A percentile compares a stretch with the other conserved stretches of the same genome.
Evolutionary conservation across 2,888 invertebrate species (phyloP).

Genomic region (Cantharis rustica): DNA sequence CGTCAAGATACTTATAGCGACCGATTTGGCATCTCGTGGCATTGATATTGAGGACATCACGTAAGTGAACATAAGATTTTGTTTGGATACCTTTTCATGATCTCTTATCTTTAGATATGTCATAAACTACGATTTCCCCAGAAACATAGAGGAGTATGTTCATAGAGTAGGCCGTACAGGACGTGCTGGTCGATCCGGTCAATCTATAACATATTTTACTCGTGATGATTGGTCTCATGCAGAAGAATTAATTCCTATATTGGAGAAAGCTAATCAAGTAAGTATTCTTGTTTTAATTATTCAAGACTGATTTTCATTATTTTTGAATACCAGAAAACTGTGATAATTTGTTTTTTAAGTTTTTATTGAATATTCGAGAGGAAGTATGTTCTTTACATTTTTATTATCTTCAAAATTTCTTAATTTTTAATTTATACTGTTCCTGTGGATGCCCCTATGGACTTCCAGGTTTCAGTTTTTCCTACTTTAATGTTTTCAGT

Average conservation of each 20-base stretch:
- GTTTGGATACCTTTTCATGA: neutral
- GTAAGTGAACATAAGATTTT: conserved; percentile 51
- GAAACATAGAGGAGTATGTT: conserved; percentile 94
- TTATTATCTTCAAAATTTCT: too few relatives aligned
- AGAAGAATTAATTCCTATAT: conserved; percentile 77
- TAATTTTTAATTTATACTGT: too few relatives aligned
- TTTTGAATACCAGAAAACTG: too few relatives aligned
- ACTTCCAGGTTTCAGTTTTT: too few relatives aligned
- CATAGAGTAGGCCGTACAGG: conserved; percentile 96
- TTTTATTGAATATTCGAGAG: too few relatives aligned
- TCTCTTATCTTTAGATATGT: conserved; percentile 66
- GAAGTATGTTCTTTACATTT: too few relatives aligned
- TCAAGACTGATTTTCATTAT: too few relatives aligned
- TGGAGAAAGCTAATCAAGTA: conserved; percentile 82
- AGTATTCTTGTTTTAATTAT: neutral
- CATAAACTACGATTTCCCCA: conserved; percentile 90
- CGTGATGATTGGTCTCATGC: conserved; percentile 84
- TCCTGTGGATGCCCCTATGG: too few relatives aligned
- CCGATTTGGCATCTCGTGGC: conserved; percentile 94
- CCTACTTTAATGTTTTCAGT: too few relatives aligned
- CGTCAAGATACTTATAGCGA: conserved; percentile 86
- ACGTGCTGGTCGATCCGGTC: conserved; percentile 84
- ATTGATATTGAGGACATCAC: conserved; percentile 89
- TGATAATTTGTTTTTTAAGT: too few relatives aligned
- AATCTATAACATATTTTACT: conserved; percentile 81